Evolutionary conservation across 2,888 invertebrate species (phyloP), one percentile per base, ranked within the genome.

Genomic region (Callimorpha dominula): DNA sequence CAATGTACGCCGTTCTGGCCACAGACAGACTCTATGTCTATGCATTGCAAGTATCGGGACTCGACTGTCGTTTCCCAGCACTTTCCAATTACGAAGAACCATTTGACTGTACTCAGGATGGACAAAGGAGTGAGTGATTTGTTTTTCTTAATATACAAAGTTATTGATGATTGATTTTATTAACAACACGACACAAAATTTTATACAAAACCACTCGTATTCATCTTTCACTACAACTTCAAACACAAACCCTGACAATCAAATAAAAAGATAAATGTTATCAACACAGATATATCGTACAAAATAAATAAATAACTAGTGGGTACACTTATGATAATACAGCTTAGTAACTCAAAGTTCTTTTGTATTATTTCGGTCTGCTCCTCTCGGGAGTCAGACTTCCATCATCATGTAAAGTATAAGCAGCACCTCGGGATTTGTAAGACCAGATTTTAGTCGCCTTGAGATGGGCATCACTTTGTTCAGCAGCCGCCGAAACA

Each of bases 1-100:
- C 97, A 97, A 91, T 97, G 97, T 82, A 92, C 97, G 20, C 96
- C 98, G 11, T 98, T 98, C 91, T 98, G 98, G 98, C 98, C 98
- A 0, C 97, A 97, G 84, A 98, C 98, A 0, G 97, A 97, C 77
- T 97, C 97, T 0, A 97, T 98, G 97, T 96, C 96, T 81, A 97
- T 98, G 97, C 97, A 97, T 84, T 97, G 98, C 82, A 98, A 98
- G 91, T 97, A 97, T 90, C 94, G 97, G 70, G 97, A 98, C 85
- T 98, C 98, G 75, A 97, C 97, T 75, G 93, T 97, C 6, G 97
- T 97, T 1, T 98, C 98, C 0, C 98, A 98, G 81, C 97, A 97
- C 85, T 98, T 98, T 86, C 97, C 97, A 15, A 97, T 98, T 81
- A 97, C 97, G 11, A 96, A 90, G 73, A 94, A 96, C 46, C 97